Evolutionary conservation across 30 jellyfish, hydroid and myxozoan genomes (phyloP).

Genomic region (Nemopilema nomurai): DNA sequence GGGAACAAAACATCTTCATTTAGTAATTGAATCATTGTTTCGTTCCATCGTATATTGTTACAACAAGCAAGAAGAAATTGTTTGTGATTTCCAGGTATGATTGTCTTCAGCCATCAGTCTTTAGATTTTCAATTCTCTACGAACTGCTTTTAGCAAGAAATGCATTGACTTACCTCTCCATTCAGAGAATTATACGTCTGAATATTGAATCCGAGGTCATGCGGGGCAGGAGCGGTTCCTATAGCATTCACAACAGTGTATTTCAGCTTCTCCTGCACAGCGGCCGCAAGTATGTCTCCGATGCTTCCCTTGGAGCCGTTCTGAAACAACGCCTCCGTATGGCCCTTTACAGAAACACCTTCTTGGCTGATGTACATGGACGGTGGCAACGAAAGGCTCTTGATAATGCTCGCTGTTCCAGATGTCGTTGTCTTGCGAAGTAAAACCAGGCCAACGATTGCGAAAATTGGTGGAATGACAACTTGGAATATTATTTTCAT

Average conservation of each 20-base stretch:
- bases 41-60: no score
- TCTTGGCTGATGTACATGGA: conserved; percentile 53
- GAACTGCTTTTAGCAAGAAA: no score
- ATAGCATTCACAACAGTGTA: conserved; percentile 30
- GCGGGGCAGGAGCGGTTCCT: conserved; percentile 43
- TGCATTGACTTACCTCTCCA: conserved; percentile 60
- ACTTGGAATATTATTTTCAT: conserved; percentile 74
- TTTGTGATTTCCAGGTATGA: no score
- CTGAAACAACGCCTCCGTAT: conserved; percentile 64
- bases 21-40: no score
- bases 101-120: no score
- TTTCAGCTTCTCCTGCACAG: conserved; percentile 25
- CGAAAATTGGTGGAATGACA: conserved; percentile 65
- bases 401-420: conserved; percentile 46
- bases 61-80: no score
- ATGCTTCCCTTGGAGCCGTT: conserved; percentile 5
- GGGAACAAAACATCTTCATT: no score
- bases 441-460: conserved; percentile 69
- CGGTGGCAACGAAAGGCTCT: conserved; percentile 46
- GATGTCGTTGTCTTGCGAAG: conserved; percentile 29
- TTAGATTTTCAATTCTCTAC: no score
- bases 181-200: neutral
- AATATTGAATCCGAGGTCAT: conserved; percentile 57
- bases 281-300: conserved; percentile 26
- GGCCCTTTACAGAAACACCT: conserved; percentile 10